Percentiles rank a stretch among this genome's conserved stretches.
These are phyloP conservation scores for Hycleus phaleratus DNA, from an alignment of 1,140 invertebrate genomes.

Conservation along the genomic window DNA sequence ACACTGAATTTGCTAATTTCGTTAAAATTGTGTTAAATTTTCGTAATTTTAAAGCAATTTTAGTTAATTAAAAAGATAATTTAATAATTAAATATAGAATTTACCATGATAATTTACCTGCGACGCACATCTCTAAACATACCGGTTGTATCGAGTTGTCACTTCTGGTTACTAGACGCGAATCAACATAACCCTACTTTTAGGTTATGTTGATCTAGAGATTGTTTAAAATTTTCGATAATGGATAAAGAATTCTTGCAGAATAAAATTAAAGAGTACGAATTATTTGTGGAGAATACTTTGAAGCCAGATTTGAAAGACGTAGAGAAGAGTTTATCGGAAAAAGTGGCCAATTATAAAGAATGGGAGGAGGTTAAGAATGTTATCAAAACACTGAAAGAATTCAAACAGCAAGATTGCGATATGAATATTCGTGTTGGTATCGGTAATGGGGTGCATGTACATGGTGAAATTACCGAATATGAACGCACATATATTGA, in stretches of 20 bases:
- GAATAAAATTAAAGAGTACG: constrained; percentile 34
- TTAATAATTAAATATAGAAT: too few species aligned
- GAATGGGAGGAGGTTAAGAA: constrained; percentile 35
- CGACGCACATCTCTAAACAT: too few species aligned
- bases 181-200: too few species aligned
- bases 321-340: constrained; percentile 24
- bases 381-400: constrained; percentile 20
- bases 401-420: constrained; percentile 30
- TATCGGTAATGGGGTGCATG: constrained; percentile 24
- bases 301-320: constrained; percentile 35
- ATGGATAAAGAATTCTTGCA: constrained; percentile 4
- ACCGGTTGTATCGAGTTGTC: too few species aligned
- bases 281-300: constrained; percentile 34
- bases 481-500: constrained; percentile 30
- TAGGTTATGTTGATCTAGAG: too few species aligned
- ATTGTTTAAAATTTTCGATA: too few species aligned
- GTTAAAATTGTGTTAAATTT: too few species aligned
- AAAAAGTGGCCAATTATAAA: constrained; percentile 26
- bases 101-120: too few species aligned
- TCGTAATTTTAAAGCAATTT: too few species aligned
- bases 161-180: too few species aligned
- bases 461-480: constrained; percentile 26
- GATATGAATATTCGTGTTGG: constrained; percentile 28
- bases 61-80: too few species aligned
- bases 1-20: too few species aligned